Evolutionary conservation across 2,888 invertebrate genomes (phyloP).

Genomic region (Bellardia bayeri): DNA sequence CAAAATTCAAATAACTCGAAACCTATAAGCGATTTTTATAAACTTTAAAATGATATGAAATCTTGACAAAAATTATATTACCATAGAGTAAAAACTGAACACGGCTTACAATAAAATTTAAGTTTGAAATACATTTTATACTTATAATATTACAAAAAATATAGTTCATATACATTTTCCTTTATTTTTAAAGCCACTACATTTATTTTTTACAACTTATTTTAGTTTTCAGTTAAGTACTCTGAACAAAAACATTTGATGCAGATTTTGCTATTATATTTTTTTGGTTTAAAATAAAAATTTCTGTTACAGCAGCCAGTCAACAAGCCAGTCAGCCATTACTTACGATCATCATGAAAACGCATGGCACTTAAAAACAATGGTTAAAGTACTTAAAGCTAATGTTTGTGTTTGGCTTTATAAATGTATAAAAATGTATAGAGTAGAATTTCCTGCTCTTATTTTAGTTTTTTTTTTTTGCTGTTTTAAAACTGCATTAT

Average conservation of each 20-base stretch:
- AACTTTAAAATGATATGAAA: too few relatives aligned
- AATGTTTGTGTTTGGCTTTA: constrained; percentile 65
- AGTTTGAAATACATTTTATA: too few relatives aligned
- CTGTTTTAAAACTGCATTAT: constrained; percentile 18
- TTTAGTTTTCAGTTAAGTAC: background rate
- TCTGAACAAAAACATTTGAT: background rate
- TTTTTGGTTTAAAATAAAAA: constrained; percentile 27
- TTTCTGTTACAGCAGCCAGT: constrained; percentile 2
- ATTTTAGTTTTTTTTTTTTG: background rate
- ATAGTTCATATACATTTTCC: background rate
- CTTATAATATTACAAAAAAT: too few relatives aligned
- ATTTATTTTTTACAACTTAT: background rate
- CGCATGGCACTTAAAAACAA: constrained; percentile 68
- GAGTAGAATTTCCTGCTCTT: background rate
- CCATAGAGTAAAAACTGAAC: too few relatives aligned
- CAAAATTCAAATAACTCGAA: too few relatives aligned
- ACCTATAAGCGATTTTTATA: too few relatives aligned
- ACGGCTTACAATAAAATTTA: too few relatives aligned
- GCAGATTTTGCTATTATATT: background rate
- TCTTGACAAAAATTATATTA: too few relatives aligned
- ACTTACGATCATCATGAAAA: constrained; percentile 66
- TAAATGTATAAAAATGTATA: constrained; percentile 41
- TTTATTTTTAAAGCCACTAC: background rate
- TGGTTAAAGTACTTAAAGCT: constrained; percentile 62
- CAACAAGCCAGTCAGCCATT: constrained; percentile 45